Percentiles rank a stretch among this genome's conserved stretches.
phyloP scores from a whole-genome alignment of 2,113 vertebrate genomes.

The Gobiocypris rarus region DNA sequence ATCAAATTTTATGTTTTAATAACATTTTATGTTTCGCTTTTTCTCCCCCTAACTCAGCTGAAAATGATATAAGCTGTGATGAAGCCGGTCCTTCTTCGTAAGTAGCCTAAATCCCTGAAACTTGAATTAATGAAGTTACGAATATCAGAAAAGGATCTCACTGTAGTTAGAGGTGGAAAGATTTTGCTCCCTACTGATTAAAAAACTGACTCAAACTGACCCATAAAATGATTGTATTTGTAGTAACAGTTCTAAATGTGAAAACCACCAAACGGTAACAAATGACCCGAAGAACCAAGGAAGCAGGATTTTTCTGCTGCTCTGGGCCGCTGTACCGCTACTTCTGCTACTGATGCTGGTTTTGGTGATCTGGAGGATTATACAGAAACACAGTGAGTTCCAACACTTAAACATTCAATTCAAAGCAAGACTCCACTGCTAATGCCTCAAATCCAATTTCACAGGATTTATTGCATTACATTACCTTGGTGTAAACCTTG shows the following conservation, averaged over 20 bases:
- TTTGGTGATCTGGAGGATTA: slow-evolving; percentile 37
- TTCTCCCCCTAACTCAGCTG: not conserved
- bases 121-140: not conserved
- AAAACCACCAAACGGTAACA: not conserved
- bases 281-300: not conserved
- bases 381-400: slow-evolving; percentile 15
- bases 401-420: not conserved
- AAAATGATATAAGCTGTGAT: not conserved
- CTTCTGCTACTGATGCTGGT: slow-evolving; percentile 30
- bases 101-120: not conserved
- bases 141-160: not conserved
- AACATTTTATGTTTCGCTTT: not conserved
- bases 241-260: not conserved
- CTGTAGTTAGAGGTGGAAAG: not conserved
- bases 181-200: not conserved
- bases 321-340: slow-evolving; percentile 11
- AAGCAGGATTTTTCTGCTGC: not conserved
- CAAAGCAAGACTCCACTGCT: not conserved
- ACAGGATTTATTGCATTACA: not conserved
- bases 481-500: not conserved
- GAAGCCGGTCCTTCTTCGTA: not conserved
- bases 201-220: not conserved
- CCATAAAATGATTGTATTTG: not conserved
- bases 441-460: slow-evolving; percentile 24
- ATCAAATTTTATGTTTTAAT: too few species aligned